Evolutionary conservation across 2,888 invertebrate species (phyloP).

Genomic region (Ormyrus labotus): DNA sequence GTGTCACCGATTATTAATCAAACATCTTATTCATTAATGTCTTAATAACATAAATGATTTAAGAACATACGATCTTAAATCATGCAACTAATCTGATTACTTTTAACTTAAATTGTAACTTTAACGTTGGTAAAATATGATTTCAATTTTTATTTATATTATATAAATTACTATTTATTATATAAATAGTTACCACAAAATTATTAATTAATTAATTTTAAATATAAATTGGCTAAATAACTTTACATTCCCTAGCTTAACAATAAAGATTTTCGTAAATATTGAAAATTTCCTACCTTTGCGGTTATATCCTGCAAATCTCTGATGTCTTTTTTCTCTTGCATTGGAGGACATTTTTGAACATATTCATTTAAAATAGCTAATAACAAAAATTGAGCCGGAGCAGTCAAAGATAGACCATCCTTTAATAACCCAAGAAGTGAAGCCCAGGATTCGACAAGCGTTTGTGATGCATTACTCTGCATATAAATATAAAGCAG

Average conservation of each 20-base stretch:
- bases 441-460: constrained; percentile 88
- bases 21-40: neutral
- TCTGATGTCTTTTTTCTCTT: constrained; percentile 87
- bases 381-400: constrained; percentile 87
- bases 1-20: neutral
- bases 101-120: neutral
- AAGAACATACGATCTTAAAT: too few species aligned
- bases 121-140: neutral
- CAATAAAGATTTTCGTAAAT: neutral
- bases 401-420: constrained; percentile 83
- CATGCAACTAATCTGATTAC: neutral
- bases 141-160: neutral
- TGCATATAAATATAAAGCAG: constrained; percentile 85
- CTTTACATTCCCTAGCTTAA: too few species aligned
- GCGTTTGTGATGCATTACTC: constrained; percentile 82
- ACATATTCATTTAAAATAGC: constrained; percentile 90
- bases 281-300: constrained; percentile 75
- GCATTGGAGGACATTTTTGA: constrained; percentile 85
- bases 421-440: constrained; percentile 86
- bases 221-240: too few species aligned
- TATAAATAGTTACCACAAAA: too few species aligned
- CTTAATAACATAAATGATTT: too few species aligned
- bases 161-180: too few species aligned
- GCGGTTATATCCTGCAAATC: constrained; percentile 87
- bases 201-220: too few species aligned